Percentiles rank a stretch among this genome's conserved stretches.
Evolutionary conservation across 1,140 invertebrate genomes (phyloP).

Genomic region (Bombus waltoni): DNA sequence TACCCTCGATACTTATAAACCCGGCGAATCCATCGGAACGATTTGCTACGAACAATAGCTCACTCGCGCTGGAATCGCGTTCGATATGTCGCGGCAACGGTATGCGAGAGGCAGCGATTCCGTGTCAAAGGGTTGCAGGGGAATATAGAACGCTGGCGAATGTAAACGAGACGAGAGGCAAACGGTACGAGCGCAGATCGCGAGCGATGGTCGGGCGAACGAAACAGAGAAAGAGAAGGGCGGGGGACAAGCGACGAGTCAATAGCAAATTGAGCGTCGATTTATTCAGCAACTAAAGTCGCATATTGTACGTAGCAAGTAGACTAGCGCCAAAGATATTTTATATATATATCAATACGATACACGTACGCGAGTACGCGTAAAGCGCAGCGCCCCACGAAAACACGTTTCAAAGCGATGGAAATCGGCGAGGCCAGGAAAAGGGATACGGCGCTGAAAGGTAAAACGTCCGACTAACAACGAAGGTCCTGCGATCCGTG

Average conservation of each 20-base stretch:
- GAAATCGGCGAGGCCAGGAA: too few relatives aligned
- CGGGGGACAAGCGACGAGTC: not conserved
- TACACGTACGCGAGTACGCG: too few relatives aligned
- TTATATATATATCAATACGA: too few relatives aligned
- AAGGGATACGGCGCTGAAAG: too few relatives aligned
- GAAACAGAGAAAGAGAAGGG: too few relatives aligned
- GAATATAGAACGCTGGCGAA: not conserved
- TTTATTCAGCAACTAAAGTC: not conserved
- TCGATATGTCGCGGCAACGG: not conserved
- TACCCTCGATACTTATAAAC: slow-evolving; percentile 27
- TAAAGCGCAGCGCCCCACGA: accelerated
- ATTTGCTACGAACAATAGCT: slow-evolving; percentile 5
- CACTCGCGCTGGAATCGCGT: not conserved
- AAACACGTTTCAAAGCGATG: too few relatives aligned
- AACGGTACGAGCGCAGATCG: not conserved
- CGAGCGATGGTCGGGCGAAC: not conserved
- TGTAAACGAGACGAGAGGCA: not conserved
- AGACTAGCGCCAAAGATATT: not conserved
- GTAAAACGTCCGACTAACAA: too few relatives aligned
- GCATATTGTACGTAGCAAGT: not conserved
- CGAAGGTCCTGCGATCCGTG: too few relatives aligned
- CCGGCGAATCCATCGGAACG: not conserved
- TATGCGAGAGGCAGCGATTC: not conserved
- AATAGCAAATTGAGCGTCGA: not conserved
- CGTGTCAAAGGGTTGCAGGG: not conserved